Base-by-base conservation (phyloP, 2,888 invertebrate species). In the Gastrophysa polygoni region DNA sequence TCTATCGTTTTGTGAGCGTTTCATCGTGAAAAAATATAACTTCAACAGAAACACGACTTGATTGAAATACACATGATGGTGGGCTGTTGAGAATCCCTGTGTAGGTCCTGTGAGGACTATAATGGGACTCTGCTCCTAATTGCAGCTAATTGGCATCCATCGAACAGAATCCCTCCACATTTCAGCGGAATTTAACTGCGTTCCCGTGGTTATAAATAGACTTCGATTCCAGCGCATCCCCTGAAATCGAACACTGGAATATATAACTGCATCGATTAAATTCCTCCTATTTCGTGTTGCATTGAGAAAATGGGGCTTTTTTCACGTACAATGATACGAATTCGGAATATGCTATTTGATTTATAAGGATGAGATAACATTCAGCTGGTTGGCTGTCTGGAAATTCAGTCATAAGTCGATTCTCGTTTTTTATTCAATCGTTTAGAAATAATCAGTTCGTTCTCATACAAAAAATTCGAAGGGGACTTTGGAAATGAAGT, bases 221-320 rank as follows among this genome's bases (percentile, higher is more conserved):
- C 16, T 50, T 32, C 48, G 50, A 57, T 47, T 52, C 54, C 54
- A 52, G 56, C 51, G 32, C 54, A 24, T 24, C 63, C 65, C 62
- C 57, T 52, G 57, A 59, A 68, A 66, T 68, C 67, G 69, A 69
- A 59, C 48, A 24, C 60, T 68, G 68, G 68, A 72, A 75, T 76
- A 75, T 76, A 76, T 76, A 73, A 74, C 74, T 69, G 68, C 72
- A 77, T 75, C 74, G 75, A 75, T 75, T 74, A 73, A 66, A 70
- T 70, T 68, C 75, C 75, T 72, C 75, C 75, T 72, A 69, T 74
- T 76, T 70, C 71, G 72, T 75, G 75, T 75, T 72, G 66, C 68
- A 67, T 69, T 68, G 64, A 66, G 57, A 59, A 28, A 48, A 32
- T 56, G 49, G 59, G 44, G 61, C 60, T 65, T 69, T 71, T 71